Evolutionary conservation across 2,113 vertebrate genomes (phyloP).

Genomic region (Crotalus tigris): DNA sequence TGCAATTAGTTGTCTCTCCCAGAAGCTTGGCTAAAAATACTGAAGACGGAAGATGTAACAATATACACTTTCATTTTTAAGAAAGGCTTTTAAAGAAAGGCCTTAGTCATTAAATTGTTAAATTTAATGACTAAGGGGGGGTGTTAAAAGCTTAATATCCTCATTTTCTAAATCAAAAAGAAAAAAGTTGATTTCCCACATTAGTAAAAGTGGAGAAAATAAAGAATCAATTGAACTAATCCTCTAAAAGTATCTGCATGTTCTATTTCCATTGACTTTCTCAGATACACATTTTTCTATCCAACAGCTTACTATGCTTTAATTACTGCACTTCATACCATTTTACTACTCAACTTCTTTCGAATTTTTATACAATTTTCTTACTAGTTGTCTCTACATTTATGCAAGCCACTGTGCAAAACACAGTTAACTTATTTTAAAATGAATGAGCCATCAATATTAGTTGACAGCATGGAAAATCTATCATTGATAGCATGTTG

Average conservation of each 20-base stretch:
- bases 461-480: conserved; percentile 77
- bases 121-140: too few species aligned
- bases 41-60: conserved; percentile 58
- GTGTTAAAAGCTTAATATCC: conserved; percentile 44
- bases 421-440: conserved; percentile 78
- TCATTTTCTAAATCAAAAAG: conserved; percentile 33
- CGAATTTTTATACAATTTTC: conserved; percentile 61
- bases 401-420: conserved; percentile 69
- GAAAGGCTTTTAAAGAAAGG: conserved; percentile 15
- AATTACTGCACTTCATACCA: conserved; percentile 39
- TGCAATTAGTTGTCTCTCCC: conserved; percentile 58
- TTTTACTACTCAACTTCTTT: conserved; percentile 59
- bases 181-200: conserved; percentile 35
- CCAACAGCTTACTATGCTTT: conserved; percentile 53
- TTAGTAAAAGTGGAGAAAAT: conserved; percentile 6
- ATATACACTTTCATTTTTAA: conserved; percentile 51
- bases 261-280: not conserved
- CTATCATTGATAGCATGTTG: conserved; percentile 63
- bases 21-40: conserved; percentile 47
- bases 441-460: conserved; percentile 68
- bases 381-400: conserved; percentile 72
- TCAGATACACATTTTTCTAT: not conserved
- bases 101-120: not conserved
- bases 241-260: not conserved
- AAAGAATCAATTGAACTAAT: conserved; percentile 33